phyloP scores from a whole-genome alignment of 1,140 invertebrate genomes.

The Anadara kagoshimensis region DNA sequence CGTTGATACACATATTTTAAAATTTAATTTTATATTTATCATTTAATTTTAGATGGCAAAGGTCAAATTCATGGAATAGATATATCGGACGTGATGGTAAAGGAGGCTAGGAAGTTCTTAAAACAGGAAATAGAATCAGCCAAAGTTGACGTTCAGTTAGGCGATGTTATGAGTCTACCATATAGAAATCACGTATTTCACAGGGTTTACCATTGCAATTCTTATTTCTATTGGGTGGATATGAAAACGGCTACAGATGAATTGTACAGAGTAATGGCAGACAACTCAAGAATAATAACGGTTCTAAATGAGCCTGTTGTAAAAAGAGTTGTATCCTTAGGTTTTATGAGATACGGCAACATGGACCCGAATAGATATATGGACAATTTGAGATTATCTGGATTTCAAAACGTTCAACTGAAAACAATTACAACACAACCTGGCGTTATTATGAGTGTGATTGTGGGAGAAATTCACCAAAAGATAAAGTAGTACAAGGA shows the following conservation, averaged over 20 bases:
- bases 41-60: conserved; percentile 49
- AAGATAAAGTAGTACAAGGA: too few relatives aligned
- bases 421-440: conserved; percentile 15
- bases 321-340: conserved; percentile 17
- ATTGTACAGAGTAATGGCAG: conserved; percentile 59
- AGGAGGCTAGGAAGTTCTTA: conserved; percentile 33
- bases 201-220: conserved; percentile 58
- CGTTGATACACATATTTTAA: too few relatives aligned
- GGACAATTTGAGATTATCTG: conserved; percentile 39
- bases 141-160: conserved; percentile 49
- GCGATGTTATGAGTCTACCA: conserved; percentile 42
- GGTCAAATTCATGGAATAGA: conserved; percentile 59
- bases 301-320: conserved; percentile 32
- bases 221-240: conserved; percentile 62
- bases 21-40: too few relatives aligned
- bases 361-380: conserved; percentile 55
- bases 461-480: too few relatives aligned
- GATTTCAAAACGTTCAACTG: conserved; percentile 54
- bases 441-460: too few relatives aligned
- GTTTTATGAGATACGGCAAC: conserved; percentile 48
- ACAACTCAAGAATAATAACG: conserved; percentile 57
- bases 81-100: conserved; percentile 51
- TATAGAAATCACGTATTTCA: conserved; percentile 53
- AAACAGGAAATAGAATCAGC: conserved; percentile 31
- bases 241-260: conserved; percentile 36